Evolutionary conservation across 2,797 vertebrate genomes (phyloP).

Genomic region (Chaetophractus vellerosus): DNA sequence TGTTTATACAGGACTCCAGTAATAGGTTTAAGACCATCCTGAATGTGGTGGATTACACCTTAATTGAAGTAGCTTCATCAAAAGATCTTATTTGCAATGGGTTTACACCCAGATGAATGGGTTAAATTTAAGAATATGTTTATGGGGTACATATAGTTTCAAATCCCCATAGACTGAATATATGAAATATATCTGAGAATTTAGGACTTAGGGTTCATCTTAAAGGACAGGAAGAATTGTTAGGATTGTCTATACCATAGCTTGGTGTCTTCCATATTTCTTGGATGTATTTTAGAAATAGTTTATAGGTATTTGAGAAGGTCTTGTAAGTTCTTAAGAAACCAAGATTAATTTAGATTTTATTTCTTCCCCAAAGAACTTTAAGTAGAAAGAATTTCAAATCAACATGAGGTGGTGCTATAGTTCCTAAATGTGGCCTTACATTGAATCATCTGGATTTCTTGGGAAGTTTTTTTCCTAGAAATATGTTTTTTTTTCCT

Average conservation of each 20-base stretch:
- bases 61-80: neutral
- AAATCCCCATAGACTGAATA: neutral
- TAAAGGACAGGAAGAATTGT: constrained; percentile 30
- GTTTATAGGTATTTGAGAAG: neutral
- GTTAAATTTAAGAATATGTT: no score
- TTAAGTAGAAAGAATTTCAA: constrained; percentile 51
- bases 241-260: neutral
- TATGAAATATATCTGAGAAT: neutral
- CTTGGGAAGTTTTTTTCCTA: constrained; percentile 6
- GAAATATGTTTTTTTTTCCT: constrained; percentile 1
- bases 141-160: no score
- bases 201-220: constrained; percentile 52
- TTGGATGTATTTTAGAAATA: constrained; percentile 42
- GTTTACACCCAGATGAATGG: no score
- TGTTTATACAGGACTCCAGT: no score
- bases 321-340: neutral
- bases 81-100: neutral
- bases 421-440: constrained; percentile 22
- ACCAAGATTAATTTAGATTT: constrained; percentile 21
- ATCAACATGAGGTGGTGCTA: neutral
- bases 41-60: neutral
- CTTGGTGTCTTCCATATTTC: neutral
- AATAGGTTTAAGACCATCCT: no score
- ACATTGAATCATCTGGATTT: neutral
- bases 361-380: neutral